Conservation (phyloP, 2,888 invertebrate species). For the Zaprionus bogoriensis region DNA sequence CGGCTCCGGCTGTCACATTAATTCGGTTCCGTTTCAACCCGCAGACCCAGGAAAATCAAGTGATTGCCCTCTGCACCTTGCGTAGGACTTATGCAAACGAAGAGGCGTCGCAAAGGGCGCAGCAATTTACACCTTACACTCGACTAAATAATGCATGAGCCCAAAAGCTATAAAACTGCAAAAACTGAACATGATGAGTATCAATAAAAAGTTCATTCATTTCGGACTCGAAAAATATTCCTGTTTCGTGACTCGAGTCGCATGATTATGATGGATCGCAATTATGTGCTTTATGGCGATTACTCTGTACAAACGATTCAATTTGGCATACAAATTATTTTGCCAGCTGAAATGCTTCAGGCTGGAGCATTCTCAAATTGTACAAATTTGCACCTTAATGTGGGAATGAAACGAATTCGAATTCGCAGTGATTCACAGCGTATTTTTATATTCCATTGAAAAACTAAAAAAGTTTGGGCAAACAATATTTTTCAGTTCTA, state of each 20-base stretch:
- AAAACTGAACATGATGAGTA: background rate
- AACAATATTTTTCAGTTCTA: background rate
- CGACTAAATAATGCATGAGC: background rate
- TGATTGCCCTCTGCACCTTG: conserved; percentile 48
- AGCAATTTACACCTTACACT: background rate
- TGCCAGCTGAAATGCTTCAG: background rate
- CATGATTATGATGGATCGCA: too few relatives aligned
- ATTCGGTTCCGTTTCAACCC: conserved; percentile 43
- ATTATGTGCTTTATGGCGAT: too few relatives aligned
- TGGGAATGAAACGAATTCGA: background rate
- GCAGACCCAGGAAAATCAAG: conserved; percentile 26
- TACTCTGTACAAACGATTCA: too few relatives aligned
- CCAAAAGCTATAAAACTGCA: background rate
- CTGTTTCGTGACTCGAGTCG: too few relatives aligned
- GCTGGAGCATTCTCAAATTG: background rate
- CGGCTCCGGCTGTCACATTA: conserved; percentile 35
- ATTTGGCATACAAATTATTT: background rate
- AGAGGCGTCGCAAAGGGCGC: too few relatives aligned
- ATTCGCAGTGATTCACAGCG: too few relatives aligned
- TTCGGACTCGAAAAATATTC: background rate
- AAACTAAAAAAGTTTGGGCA: too few relatives aligned
- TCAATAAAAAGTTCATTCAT: background rate
- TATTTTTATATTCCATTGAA: too few relatives aligned
- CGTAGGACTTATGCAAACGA: background rate
- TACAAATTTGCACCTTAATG: background rate